A percentile compares a stretch with the other conserved stretches of the same genome.
phyloP scores from a whole-genome alignment of 2,888 invertebrate species.

The Drosophila dives region DNA sequence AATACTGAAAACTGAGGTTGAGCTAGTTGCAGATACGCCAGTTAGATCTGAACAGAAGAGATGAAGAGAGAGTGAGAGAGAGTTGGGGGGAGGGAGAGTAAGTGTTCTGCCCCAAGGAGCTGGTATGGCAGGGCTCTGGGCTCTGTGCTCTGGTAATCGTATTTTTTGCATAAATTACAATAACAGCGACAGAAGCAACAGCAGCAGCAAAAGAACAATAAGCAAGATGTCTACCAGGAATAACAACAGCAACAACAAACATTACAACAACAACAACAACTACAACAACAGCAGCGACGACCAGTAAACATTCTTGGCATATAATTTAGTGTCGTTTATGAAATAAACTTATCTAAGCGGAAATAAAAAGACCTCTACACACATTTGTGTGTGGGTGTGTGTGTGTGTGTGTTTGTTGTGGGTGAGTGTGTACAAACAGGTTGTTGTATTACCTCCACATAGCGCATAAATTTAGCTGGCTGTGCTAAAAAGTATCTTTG shows the following conservation, averaged over 20 bases:
- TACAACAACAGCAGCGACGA: slow-evolving; percentile 34
- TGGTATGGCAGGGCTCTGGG: slow-evolving; percentile 21
- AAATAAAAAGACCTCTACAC: slow-evolving; percentile 63
- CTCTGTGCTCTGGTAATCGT: slow-evolving; percentile 51
- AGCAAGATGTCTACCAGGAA: slow-evolving; percentile 76
- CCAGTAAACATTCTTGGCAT: slow-evolving; percentile 71
- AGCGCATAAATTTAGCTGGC: slow-evolving; percentile 65
- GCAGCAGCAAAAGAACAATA: slow-evolving; percentile 60
- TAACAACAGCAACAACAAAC: slow-evolving; percentile 24
- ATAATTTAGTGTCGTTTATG: slow-evolving; percentile 82
- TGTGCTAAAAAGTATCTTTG: slow-evolving; percentile 49
- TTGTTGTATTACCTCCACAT: slow-evolving; percentile 52
- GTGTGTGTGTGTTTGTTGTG: slow-evolving; percentile 27
- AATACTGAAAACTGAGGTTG: slow-evolving; percentile 32
- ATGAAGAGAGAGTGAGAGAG: not conserved
- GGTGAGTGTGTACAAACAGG: slow-evolving; percentile 60
- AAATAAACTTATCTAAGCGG: slow-evolving; percentile 82
- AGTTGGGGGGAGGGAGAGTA: slow-evolving; percentile 6
- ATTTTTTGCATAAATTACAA: slow-evolving; percentile 79
- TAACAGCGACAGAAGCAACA: slow-evolving; percentile 62
- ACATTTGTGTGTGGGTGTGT: slow-evolving; percentile 12
- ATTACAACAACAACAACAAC: slow-evolving; percentile 8
- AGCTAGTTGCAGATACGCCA: slow-evolving; percentile 31
- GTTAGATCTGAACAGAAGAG: slow-evolving; percentile 21
- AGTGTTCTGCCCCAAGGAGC: slow-evolving; percentile 38